phyloP scores from a whole-genome alignment of 2,113 vertebrate species.

The Colaptes auratus region DNA sequence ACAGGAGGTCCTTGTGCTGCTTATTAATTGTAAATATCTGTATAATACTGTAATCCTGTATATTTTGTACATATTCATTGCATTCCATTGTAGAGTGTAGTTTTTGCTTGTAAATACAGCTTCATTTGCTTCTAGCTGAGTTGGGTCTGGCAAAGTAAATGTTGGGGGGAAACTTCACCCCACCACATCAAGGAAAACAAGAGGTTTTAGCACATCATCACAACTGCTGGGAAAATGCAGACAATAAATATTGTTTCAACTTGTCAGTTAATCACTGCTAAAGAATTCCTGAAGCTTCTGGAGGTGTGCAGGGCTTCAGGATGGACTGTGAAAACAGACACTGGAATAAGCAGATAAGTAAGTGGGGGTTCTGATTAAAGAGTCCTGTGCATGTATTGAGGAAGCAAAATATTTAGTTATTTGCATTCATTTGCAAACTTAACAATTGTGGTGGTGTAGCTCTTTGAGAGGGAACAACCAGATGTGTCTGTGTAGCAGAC shows the following conservation, averaged over 20 bases:
- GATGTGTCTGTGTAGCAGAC: not conserved
- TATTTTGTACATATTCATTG: no score
- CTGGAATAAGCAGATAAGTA: not conserved
- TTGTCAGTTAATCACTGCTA: not conserved
- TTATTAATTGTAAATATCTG: no score
- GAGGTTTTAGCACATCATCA: not conserved
- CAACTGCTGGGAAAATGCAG: not conserved
- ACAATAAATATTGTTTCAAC: not conserved
- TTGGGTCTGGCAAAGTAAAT: no score
- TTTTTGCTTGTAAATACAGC: no score
- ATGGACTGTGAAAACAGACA: not conserved
- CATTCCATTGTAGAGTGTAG: no score
- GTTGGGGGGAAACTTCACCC: no score
- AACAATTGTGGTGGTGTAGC: not conserved
- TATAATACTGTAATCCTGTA: no score
- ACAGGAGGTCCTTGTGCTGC: no score
- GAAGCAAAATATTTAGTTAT: not conserved
- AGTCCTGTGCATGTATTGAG: not conserved
- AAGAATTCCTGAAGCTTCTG: not conserved
- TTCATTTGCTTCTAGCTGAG: no score
- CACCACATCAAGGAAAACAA: not conserved
- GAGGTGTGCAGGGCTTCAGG: not conserved
- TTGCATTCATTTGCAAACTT: not conserved
- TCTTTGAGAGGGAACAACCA: not conserved
- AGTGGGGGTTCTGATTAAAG: not conserved